Conservation (phyloP, 2,113 vertebrate species). For the Oncorhynchus gorbuscha region DNA sequence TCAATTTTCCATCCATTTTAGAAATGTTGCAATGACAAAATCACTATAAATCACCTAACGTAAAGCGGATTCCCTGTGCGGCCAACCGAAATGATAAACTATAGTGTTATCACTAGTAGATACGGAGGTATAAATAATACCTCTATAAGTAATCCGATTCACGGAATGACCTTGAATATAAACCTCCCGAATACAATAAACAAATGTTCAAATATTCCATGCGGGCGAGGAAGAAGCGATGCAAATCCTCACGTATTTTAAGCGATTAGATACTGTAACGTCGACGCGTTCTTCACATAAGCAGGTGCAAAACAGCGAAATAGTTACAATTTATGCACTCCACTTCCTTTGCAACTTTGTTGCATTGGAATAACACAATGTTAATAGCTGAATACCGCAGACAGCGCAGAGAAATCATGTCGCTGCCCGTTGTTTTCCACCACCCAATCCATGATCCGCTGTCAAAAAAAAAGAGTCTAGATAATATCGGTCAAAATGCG, state of each 20-base stretch:
- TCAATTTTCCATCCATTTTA: slow-evolving; percentile 88
- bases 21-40: slow-evolving; percentile 42
- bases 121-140: slow-evolving; percentile 47
- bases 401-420: slow-evolving; percentile 66
- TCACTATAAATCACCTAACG: slow-evolving; percentile 48
- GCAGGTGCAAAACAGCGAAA: slow-evolving; percentile 71
- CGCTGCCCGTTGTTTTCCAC: slow-evolving; percentile 72
- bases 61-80: slow-evolving; percentile 9
- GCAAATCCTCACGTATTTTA: slow-evolving; percentile 59
- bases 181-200: slow-evolving; percentile 63
- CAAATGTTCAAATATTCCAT: slow-evolving; percentile 73
- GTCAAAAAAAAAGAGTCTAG: slow-evolving; percentile 49
- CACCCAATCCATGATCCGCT: slow-evolving; percentile 73
- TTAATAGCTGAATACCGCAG: slow-evolving; percentile 60
- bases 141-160: slow-evolving; percentile 59
- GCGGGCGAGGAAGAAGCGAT: slow-evolving; percentile 41
- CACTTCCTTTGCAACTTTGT: slow-evolving; percentile 78
- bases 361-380: slow-evolving; percentile 58
- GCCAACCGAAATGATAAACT: slow-evolving; percentile 52
- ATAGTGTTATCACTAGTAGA: slow-evolving; percentile 43
- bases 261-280: slow-evolving; percentile 52
- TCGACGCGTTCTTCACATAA: slow-evolving; percentile 65
- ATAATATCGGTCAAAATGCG: slow-evolving; percentile 52
- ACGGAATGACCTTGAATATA: slow-evolving; percentile 78
- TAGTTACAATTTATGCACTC: slow-evolving; percentile 54